These are phyloP conservation scores for Sarcophaga caerulescens DNA, from an alignment of 2,888 invertebrate genomes.

Conservation along the genomic window DNA sequence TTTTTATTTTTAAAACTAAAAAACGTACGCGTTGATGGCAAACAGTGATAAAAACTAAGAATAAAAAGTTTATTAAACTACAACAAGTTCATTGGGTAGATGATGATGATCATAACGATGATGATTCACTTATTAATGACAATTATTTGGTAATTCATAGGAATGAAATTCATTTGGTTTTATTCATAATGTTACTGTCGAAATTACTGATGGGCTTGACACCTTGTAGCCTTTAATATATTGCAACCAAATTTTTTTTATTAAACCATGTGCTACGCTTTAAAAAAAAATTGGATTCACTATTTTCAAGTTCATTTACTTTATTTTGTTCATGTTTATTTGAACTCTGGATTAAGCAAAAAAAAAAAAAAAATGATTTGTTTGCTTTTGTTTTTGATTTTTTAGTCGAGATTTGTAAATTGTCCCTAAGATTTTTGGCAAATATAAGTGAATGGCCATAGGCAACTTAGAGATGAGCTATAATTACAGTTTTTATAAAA, in stretches of 20 bases:
- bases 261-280: not conserved
- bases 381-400: constrained; percentile 1
- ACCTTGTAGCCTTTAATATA: constrained; percentile 20
- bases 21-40: not conserved
- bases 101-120: not conserved
- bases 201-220: constrained; percentile 17
- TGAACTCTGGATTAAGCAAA: not conserved
- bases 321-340: not conserved
- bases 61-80: not conserved
- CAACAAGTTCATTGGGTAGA: not conserved
- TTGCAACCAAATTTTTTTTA: not conserved
- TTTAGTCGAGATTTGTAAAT: not conserved
- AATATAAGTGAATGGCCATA: not conserved
- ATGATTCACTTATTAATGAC: not conserved
- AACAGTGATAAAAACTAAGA: not conserved
- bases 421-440: not conserved
- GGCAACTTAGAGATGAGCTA: not conserved
- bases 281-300: constrained; percentile 11
- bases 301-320: constrained; percentile 52
- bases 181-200: not conserved
- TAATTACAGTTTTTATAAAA: too few species aligned
- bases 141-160: not conserved
- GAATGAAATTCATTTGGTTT: not conserved
- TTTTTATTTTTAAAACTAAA: not conserved
- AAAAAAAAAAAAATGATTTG: not conserved